Evolutionary conservation across 92 coral and sea anemone genomes (phyloP), one percentile per base, ranked within the genome.

Genomic region (Zoanthus sansibaricus): DNA sequence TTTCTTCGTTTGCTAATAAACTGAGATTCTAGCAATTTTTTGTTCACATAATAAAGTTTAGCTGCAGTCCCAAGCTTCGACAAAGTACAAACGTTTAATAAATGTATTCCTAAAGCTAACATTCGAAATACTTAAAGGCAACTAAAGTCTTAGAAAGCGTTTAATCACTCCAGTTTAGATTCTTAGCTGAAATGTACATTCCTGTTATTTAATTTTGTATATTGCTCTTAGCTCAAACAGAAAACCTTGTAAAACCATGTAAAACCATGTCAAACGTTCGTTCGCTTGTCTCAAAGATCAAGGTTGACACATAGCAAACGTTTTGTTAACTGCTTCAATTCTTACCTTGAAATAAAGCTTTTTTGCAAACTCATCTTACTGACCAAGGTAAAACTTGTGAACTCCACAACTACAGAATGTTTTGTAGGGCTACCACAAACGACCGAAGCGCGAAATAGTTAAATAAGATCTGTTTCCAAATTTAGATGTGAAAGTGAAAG

Each of bases 271-370:
- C n/a, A n/a, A n/a, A n/a, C n/a, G n/a, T n/a, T 33, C 42, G 42
- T 33, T 33, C 42, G 42, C 64, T 58, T n/a, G 5, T 12, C 64
- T 5, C n/a, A 3, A 58, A 58, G n/a, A 5, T 58, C 42, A 3
- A 33, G 42, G 42, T 33, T 33, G 42, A 3, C 42, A 33, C 42
- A 33, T 33, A 54, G 59, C 1, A 13, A 13, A 46, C 12, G 9
- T 18, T 32, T 25, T 18, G 12, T 48, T 62, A 45, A 16, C 47
- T 71, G 74, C 7, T 69, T 62, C 21, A 4, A 16, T 15, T 33
- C 92, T 72, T 64, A 89, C 92, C 92, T 89, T 30, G 89, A 85
- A 25, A 78, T 73, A 42, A 78, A 89, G 48, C 83, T 73, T 51
- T 79, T 78, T 78, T 76, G 75, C 42, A 89, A 66, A 44, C 92